Evolutionary conservation across 2,797 vertebrate genomes (phyloP).

Genomic region (Halcyon smyrnensis): DNA sequence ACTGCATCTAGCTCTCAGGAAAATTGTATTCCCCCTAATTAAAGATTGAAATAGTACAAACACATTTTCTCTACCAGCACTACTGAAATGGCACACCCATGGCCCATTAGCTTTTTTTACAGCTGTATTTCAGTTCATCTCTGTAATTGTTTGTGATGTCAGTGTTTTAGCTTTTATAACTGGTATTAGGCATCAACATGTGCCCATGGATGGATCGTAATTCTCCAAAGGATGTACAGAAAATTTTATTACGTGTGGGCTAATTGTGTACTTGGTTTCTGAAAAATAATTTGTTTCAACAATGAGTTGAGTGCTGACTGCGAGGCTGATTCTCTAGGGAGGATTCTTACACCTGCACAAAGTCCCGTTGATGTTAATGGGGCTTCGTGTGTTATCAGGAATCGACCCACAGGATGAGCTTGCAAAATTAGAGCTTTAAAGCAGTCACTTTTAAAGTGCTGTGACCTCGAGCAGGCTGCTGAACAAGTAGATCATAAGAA

Average conservation of each 20-base stretch:
- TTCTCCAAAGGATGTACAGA: constrained; percentile 16
- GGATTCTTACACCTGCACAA: neutral
- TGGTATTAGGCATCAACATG: neutral
- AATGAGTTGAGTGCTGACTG: neutral
- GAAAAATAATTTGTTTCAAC: constrained; percentile 25
- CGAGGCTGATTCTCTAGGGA: neutral
- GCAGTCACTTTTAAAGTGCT: neutral
- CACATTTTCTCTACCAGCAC: constrained; percentile 9
- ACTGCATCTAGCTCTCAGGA: neutral
- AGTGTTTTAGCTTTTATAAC: constrained; percentile 8
- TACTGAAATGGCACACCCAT: constrained; percentile 25
- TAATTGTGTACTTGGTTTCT: neutral
- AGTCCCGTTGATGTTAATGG: neutral
- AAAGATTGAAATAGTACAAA: constrained; percentile 33
- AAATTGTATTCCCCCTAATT: neutral
- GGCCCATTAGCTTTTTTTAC: constrained; percentile 8
- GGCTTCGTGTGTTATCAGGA: neutral
- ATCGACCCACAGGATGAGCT: neutral
- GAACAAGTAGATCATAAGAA: neutral
- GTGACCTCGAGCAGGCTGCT: neutral
- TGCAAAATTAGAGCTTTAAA: constrained; percentile 21
- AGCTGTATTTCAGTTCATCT: neutral
- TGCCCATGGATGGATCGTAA: neutral
- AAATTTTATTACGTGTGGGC: neutral
- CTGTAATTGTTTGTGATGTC: constrained; percentile 27